phyloP scores from a whole-genome alignment of 2,888 invertebrate species.

The Lycia hirtaria region DNA sequence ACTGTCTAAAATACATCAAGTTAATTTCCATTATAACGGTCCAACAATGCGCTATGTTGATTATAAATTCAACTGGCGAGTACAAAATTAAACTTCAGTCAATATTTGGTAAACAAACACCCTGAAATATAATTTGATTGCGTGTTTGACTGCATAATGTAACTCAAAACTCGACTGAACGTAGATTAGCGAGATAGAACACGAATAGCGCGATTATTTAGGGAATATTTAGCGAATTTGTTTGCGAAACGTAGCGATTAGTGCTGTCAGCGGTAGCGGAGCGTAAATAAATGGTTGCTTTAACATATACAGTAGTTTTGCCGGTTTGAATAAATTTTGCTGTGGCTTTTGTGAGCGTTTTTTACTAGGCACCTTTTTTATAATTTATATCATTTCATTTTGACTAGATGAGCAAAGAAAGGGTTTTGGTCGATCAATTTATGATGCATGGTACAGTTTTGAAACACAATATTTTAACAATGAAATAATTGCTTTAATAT shows the following conservation, averaged over 20 bases:
- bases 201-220: slow-evolving; percentile 34
- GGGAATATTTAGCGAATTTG: slow-evolving; percentile 40
- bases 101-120: slow-evolving; percentile 16
- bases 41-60: neutral
- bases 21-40: neutral
- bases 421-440: too few species aligned
- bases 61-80: slow-evolving; percentile 1
- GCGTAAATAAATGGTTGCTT: slow-evolving; percentile 28
- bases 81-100: slow-evolving; percentile 5
- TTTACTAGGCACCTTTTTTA: too few species aligned
- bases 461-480: too few species aligned
- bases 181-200: slow-evolving; percentile 51
- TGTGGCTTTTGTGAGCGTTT: neutral
- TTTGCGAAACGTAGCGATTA: slow-evolving; percentile 35
- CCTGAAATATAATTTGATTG: slow-evolving; percentile 23
- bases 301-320: slow-evolving; percentile 11
- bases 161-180: slow-evolving; percentile 36
- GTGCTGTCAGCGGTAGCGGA: slow-evolving; percentile 29
- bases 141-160: slow-evolving; percentile 32
- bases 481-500: too few species aligned
- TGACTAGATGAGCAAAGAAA: too few species aligned
- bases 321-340: slow-evolving; percentile 1
- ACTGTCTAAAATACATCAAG: neutral
- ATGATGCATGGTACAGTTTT: too few species aligned
- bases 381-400: too few species aligned